These are phyloP conservation scores for Alviniconcha marisindica DNA, from an alignment of 1,140 invertebrate genomes.

Conservation along the genomic window DNA sequence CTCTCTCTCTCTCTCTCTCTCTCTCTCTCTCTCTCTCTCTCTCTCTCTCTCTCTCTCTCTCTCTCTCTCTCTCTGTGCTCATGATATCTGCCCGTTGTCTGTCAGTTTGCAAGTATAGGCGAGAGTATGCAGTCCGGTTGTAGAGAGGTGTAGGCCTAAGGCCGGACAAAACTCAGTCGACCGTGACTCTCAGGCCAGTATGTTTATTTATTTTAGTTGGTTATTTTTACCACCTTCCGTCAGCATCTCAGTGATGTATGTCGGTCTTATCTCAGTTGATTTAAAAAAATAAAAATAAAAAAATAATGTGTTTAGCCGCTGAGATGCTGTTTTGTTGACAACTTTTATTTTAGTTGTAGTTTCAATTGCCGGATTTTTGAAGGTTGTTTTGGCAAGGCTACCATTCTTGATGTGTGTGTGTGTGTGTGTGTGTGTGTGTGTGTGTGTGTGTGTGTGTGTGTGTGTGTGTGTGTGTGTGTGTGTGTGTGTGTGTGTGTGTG, in stretches of 20 bases:
- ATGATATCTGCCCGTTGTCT: not conserved
- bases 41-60: conserved; percentile 14
- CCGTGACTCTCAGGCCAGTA: not conserved
- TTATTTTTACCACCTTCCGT: not conserved
- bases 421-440: not conserved
- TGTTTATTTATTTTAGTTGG: not conserved
- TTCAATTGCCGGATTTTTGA: not conserved
- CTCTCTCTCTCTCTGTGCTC: not conserved
- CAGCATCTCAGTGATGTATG: not conserved
- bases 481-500: conserved; percentile 6
- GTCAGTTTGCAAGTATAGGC: not conserved
- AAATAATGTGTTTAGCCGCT: not conserved
- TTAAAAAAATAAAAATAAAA: not conserved
- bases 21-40: not conserved
- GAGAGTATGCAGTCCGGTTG: too few relatives aligned
- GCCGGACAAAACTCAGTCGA: too few relatives aligned
- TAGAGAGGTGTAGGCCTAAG: too few relatives aligned
- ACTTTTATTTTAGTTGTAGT: too few relatives aligned
- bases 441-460: not conserved
- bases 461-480: not conserved
- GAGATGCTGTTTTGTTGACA: not conserved
- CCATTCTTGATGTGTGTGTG: not conserved
- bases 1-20: not conserved
- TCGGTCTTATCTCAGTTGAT: not conserved
- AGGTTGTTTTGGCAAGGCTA: too few relatives aligned